These are phyloP conservation scores for Lysandra bellargus DNA, from an alignment of 2,888 invertebrate genomes.

Conservation along the genomic window DNA sequence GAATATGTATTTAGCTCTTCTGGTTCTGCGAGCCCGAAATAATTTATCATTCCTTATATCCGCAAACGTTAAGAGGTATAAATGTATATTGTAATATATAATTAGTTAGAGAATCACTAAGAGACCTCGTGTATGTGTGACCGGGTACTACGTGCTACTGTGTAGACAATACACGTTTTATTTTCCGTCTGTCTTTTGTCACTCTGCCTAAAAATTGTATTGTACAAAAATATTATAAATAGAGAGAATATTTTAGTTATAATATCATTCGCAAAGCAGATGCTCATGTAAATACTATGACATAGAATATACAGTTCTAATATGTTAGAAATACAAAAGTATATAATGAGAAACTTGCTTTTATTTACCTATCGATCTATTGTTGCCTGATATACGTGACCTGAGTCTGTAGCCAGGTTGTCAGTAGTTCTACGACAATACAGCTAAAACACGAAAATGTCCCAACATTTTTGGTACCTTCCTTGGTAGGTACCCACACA, in stretches of 20 bases:
- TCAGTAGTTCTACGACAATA: too few species aligned
- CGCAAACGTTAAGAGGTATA: background rate
- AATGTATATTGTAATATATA: conserved; percentile 26
- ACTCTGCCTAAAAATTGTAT: conserved; percentile 72
- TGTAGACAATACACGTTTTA: conserved; percentile 42
- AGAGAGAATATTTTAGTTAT: conserved; percentile 76
- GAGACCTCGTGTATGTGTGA: background rate
- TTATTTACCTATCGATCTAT: conserved; percentile 26
- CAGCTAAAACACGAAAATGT: too few species aligned
- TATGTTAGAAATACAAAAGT: conserved; percentile 72
- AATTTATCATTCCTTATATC: conserved; percentile 17
- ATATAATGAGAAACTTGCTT: conserved; percentile 44
- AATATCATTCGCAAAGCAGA: conserved; percentile 75
- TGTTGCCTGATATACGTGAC: too few species aligned
- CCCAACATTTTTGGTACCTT: too few species aligned
- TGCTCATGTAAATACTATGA: conserved; percentile 79
- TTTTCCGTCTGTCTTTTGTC: conserved; percentile 57
- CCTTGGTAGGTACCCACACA: background rate
- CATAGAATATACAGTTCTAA: conserved; percentile 75
- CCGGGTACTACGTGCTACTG: background rate
- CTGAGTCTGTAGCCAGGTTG: too few species aligned
- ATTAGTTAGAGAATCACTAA: conserved; percentile 24
- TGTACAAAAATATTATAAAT: conserved; percentile 71
- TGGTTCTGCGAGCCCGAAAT: background rate
- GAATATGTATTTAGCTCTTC: background rate